phyloP scores from a whole-genome alignment of 2,113 vertebrate genomes.

The Azemiops feae region DNA sequence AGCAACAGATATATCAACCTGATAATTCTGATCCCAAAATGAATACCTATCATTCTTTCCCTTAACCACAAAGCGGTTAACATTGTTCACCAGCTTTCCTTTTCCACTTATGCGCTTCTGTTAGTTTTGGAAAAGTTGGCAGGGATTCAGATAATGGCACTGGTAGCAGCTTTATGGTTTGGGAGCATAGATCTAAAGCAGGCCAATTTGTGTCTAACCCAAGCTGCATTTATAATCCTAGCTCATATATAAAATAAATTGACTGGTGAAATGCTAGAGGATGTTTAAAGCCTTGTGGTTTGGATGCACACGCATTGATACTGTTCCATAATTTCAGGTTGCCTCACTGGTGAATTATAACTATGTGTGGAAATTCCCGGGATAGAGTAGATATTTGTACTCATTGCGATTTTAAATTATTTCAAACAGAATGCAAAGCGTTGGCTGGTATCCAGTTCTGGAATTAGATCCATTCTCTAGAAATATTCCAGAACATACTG shows the following conservation, averaged over 20 bases:
- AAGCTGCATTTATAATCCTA: slow-evolving; percentile 5
- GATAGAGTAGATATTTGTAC: background rate
- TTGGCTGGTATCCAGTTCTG: background rate
- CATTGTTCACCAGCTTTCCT: background rate
- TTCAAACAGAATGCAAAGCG: background rate
- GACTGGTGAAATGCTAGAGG: slow-evolving; percentile 15
- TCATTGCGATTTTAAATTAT: background rate
- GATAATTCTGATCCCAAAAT: background rate
- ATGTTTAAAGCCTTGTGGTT: slow-evolving; percentile 25
- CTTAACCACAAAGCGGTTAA: background rate
- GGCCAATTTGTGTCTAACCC: slow-evolving; percentile 5
- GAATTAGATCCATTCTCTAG: background rate
- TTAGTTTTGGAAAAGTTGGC: slow-evolving; percentile 2
- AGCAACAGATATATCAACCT: background rate
- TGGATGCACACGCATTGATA: background rate
- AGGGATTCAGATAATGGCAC: background rate
- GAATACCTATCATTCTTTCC: background rate
- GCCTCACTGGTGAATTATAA: slow-evolving; percentile 16
- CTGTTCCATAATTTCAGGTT: slow-evolving; percentile 24
- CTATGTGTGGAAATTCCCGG: background rate
- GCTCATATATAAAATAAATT: slow-evolving; percentile 10
- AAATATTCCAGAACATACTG: background rate
- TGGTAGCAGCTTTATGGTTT: slow-evolving; percentile 9
- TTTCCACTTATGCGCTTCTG: background rate
- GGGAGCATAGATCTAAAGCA: slow-evolving; percentile 9